Base-by-base conservation (phyloP, 2,113 vertebrate species). In the Hemibagrus wyckioides region DNA sequence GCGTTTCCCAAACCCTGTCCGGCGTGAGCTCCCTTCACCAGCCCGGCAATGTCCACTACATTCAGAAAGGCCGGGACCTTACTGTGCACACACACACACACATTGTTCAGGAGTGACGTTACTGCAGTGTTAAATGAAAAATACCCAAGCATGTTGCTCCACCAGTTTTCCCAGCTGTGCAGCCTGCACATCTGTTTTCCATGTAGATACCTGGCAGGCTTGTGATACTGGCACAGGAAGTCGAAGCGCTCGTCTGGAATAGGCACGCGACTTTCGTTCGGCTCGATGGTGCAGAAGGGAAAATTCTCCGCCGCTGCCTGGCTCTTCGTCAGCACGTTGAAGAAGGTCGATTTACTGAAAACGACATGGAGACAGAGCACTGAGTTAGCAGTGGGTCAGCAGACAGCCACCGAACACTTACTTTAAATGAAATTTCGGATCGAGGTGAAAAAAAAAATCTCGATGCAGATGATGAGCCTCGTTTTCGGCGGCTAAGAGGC, bases 1-100 rank as follows among this genome's bases (percentile, higher is more conserved):
- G 97, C 97, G 76, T 99, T 99, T 91, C 98, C 98, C 87, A 99
- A 94, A 87, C 98, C 98, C 93, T 99, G 98, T 30, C 98, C 98
- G 39, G 95, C 92, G 61, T 99, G 97, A 67, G 98, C 98, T 90
- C 98, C 98, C 93, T 99, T 99, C 91, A 99, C 98, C 89, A 99
- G 97, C 52, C 98, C 98, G 89, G 98, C 98, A 88, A 99, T 99
- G 94, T 99, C 98, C 94, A 99, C 98, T 73, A 99, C 96, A 77
- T 97, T 99, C 80, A 99, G 94, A 94, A 99, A 99, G 15, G 98
- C 97, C 69, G 98, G 98, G 90, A 99, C 97, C 95, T 99, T 99
- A 95, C 98, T 99, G 90, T 89, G 96, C 14, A 23, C 28, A 50
- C 28, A 89, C n/a, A 28, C 19, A 87, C 56, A 81, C 23, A 57